phyloP scores from a whole-genome alignment of 2,113 vertebrate genomes.

The Chamaetylas fuelleborni region DNA sequence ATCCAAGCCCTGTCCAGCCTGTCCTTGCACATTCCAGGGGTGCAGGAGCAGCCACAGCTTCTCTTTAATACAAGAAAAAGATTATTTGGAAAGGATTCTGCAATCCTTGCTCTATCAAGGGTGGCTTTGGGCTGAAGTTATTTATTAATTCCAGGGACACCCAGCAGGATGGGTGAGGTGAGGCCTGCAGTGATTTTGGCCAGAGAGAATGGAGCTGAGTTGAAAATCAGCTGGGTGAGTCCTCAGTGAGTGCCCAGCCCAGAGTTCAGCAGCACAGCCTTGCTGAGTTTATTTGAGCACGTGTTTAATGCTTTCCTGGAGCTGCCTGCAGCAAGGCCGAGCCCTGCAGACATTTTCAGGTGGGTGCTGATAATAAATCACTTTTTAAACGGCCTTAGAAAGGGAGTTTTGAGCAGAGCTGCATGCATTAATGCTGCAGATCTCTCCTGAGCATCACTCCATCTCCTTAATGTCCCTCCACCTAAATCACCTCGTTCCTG shows the following conservation, averaged over 20 bases:
- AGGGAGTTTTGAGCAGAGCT: neutral
- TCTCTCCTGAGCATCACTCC: slow-evolving; percentile 35
- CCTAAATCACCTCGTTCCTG: neutral
- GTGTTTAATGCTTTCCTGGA: neutral
- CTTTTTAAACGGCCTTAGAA: neutral
- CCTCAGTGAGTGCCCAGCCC: neutral
- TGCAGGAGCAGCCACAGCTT: neutral
- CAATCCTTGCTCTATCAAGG: accelerated
- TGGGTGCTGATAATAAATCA: slow-evolving; percentile 45
- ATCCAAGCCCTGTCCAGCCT: neutral
- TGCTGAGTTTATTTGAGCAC: neutral
- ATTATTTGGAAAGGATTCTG: neutral
- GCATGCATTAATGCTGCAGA: neutral
- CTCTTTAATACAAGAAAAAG: neutral
- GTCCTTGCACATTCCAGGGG: neutral
- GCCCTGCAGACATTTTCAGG: neutral
- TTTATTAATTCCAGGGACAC: neutral
- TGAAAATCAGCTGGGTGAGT: neutral
- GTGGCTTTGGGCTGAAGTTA: neutral
- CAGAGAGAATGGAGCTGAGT: neutral
- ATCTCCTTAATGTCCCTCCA: neutral
- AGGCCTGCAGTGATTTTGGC: neutral
- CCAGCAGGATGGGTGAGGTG: accelerated
- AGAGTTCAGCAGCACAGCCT: neutral
- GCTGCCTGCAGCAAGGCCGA: neutral